Conservation (phyloP, 2,888 invertebrate species). For the Lordiphosa andalusiaca region DNA sequence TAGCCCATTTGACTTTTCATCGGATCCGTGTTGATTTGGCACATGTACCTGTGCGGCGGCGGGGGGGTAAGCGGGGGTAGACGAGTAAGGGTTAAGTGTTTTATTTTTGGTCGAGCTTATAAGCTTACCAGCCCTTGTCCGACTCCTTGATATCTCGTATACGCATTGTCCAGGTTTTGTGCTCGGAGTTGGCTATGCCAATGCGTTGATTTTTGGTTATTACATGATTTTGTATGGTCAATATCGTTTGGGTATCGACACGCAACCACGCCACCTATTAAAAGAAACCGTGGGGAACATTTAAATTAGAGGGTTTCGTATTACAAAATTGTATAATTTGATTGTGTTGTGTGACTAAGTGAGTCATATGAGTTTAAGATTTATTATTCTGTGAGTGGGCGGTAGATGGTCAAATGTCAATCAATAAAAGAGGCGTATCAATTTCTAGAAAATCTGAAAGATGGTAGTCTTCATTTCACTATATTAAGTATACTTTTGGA, state of each 20-base stretch:
- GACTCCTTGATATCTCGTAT: slow-evolving; percentile 89
- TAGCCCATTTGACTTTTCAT: slow-evolving; percentile 88
- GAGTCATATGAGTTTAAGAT: too few relatives aligned
- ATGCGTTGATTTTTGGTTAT: slow-evolving; percentile 94
- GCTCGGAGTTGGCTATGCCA: slow-evolving; percentile 88
- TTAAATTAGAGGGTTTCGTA: neutral
- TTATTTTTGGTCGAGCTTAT: neutral
- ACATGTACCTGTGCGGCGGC: slow-evolving; percentile 80
- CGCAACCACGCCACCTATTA: slow-evolving; percentile 80
- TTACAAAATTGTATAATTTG: too few relatives aligned
- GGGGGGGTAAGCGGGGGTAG: neutral
- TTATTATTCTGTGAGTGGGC: too few relatives aligned
- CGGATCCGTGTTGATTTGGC: slow-evolving; percentile 81
- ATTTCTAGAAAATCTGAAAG: too few relatives aligned
- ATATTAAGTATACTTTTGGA: too few relatives aligned
- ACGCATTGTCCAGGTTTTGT: slow-evolving; percentile 90
- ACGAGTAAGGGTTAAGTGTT: neutral
- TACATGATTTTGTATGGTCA: slow-evolving; percentile 93
- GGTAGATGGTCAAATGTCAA: too few relatives aligned
- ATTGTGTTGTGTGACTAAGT: too few relatives aligned
- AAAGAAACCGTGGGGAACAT: slow-evolving; percentile 1
- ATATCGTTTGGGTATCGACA: slow-evolving; percentile 91
- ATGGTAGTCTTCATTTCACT: too few relatives aligned
- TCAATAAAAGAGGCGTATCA: too few relatives aligned
- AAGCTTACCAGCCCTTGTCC: slow-evolving; percentile 85